Evolutionary conservation across 2,797 vertebrate species (phyloP), one percentile per base, ranked within the genome.

Genomic region (Aratinga solstitialis): DNA sequence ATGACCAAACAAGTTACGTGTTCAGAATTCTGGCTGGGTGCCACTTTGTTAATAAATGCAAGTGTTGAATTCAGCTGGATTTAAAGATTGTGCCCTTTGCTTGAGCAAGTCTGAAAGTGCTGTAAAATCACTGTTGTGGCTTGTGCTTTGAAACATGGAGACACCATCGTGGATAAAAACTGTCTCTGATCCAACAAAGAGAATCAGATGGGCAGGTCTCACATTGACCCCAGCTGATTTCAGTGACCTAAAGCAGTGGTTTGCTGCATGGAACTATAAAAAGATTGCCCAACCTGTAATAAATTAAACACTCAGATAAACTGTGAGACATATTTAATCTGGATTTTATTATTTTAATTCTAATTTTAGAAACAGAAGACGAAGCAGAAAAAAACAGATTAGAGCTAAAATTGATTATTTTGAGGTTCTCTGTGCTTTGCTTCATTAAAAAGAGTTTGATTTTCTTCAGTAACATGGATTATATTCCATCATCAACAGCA

Each of bases 81-180:
- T 95, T 87, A 68, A 85, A 97, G 95, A 94, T 97, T 96, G 96
- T 94, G 89, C 58, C 87, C 95, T 96, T 95, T 97, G 97, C 97
- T 96, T 54, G 54, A 97, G 94, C 94, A 96, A 94, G 97, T 77
- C 91, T 67, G 84, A 86, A 96, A 95, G 93, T 90, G 88, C 85
- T 89, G 95, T 87, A 90, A 90, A 96, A 89, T 90, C 74, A 87
- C 90, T 30, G 0, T 65, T 17, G 76, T 65, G 45, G 63, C 34
- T 76, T 62, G 29, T 62, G 91, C 81, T 96, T 89, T 91, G 94
- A 69, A 84, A 81, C 32, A 30, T 6, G 0, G 80, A 61, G 75
- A 67, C 34, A 84, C 47, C 47, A 10, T 19, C 0, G 7, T 22
- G 83, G 94, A 81, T 75, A 87, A 79, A 85, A 90, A 77, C 23